Evolutionary conservation across 2,797 vertebrate genomes (phyloP), one percentile per base, ranked within the genome.

Genomic region (Oreochromis grahami): DNA sequence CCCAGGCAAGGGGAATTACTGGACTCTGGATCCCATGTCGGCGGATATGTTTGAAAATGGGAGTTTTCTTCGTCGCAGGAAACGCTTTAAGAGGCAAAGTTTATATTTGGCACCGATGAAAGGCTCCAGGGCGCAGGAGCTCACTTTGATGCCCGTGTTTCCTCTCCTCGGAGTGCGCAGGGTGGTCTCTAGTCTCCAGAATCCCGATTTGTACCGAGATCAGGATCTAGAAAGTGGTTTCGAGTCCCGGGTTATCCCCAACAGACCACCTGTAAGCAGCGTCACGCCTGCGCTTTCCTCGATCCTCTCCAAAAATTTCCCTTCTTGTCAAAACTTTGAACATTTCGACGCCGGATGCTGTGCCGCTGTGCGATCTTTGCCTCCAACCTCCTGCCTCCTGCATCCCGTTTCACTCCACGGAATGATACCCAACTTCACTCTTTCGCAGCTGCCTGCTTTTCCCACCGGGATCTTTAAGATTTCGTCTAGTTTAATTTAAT

Each of bases 21-120:
- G 98, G 98, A 96, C 97, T 36, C 89, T 98, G 92, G 97, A 98
- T 72, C 98, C 97, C n/a, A 96, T 97, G 94, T 97, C 97, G 14
- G 96, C 94, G 3, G 97, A 96, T 81, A 98, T 98, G 98, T 98
- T 98, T 85, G 97, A 96, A 85, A 96, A 97, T 60, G 97, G 97
- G 56, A 98, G 98, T 88, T 98, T 98, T 85, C 96, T 98, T 2
- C 96, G 98, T n/a, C 93, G 97, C 55, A 95, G 97, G 85, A 97
- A 96, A 84, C 96, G 97, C 68, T 98, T 98, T 94, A 98, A 97
- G 92, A 92, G 97, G 79, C 96, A 93, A 12, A 94, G 84, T 45
- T 83, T 83, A 34, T 82, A 63, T 8, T 19, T 93, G 6, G 94
- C 85, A 4, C 50, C 91, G 13, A 34, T 85, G 34, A 92, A 88